phyloP scores from a whole-genome alignment of 23 tunicate genomes.

The Halocynthia roretzi region DNA sequence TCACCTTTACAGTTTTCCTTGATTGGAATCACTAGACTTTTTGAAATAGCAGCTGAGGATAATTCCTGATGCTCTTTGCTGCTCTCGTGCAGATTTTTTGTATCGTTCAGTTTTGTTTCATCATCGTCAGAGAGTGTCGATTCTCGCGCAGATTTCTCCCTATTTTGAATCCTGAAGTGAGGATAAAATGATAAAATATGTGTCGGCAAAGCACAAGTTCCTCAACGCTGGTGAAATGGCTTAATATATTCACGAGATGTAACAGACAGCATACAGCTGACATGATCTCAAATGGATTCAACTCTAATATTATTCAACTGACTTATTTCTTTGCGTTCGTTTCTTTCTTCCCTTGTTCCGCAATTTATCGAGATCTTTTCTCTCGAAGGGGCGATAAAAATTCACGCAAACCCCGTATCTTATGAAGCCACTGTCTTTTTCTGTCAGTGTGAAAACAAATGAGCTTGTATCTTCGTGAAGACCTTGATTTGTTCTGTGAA shows the following conservation, averaged over 20 bases:
- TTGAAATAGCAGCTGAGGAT: too few species aligned
- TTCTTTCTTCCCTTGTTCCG: constrained; percentile 33
- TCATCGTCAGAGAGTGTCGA: background rate
- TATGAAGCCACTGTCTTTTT: constrained; percentile 83
- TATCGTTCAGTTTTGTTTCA: background rate
- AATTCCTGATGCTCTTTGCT: too few species aligned
- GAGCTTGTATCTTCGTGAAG: constrained; percentile 95
- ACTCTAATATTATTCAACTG: background rate
- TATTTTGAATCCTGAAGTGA: too few species aligned
- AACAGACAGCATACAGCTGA: too few species aligned
- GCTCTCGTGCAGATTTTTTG: too few species aligned
- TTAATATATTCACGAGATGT: too few species aligned
- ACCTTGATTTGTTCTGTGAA: constrained; percentile 62
- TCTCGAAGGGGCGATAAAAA: constrained; percentile 94
- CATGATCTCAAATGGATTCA: too few species aligned
- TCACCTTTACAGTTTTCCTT: too few species aligned
- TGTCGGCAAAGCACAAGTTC: too few species aligned
- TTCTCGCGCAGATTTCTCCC: background rate
- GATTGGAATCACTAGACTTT: too few species aligned
- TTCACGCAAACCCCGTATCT: constrained; percentile 98
- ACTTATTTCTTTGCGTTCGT: background rate
- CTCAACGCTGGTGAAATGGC: too few species aligned
- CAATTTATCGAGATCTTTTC: constrained; percentile 77
- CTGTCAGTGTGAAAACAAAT: constrained; percentile 97
- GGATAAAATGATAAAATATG: too few species aligned